Percentiles rank a stretch among this genome's conserved stretches.
Conservation (phyloP, 2,113 vertebrate genomes). For the Bubo blakistoni region DNA sequence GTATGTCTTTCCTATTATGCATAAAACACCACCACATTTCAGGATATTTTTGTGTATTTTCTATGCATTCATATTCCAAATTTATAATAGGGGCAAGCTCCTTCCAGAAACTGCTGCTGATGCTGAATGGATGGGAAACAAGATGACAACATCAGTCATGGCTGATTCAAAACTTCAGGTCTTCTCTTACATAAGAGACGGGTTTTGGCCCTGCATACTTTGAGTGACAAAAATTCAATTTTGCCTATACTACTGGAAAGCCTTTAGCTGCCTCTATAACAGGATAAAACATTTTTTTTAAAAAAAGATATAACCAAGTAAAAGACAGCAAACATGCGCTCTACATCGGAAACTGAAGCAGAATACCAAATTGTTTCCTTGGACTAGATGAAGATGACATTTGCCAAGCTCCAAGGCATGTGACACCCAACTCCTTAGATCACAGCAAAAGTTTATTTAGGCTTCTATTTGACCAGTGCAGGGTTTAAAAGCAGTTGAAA, state of each 20-base stretch:
- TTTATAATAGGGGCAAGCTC: neutral
- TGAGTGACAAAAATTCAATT: neutral
- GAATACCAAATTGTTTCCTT: neutral
- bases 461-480: neutral
- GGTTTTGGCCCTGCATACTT: rapidly evolving
- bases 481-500: conserved; percentile 28
- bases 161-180: neutral
- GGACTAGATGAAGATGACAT: neutral
- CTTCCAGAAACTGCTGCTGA: neutral
- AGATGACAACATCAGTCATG: neutral
- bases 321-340: neutral
- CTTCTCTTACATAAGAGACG: neutral
- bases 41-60: neutral
- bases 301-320: neutral
- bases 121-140: neutral
- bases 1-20: neutral
- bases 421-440: neutral
- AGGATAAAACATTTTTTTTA: neutral
- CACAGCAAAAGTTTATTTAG: neutral
- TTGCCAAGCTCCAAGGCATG: neutral
- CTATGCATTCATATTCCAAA: neutral
- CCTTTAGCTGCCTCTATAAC: neutral
- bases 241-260: neutral
- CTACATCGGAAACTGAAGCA: neutral
- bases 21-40: neutral